phyloP scores from a whole-genome alignment of 2,888 invertebrate genomes.

The Caenorhabditis angaria region DNA sequence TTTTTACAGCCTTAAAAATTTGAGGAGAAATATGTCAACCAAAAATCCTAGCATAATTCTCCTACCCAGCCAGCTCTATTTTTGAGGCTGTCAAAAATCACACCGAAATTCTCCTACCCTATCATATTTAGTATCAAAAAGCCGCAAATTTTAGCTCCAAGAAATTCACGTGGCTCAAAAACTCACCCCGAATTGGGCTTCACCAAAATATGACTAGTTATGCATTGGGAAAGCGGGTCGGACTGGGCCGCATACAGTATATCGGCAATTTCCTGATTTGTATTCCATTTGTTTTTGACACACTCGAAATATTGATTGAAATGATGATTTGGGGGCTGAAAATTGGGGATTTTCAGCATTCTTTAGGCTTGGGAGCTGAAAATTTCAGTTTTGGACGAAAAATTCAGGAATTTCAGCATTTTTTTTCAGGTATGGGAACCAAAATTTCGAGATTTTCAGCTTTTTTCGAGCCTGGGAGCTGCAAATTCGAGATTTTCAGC shows the following conservation, averaged over 20 bases:
- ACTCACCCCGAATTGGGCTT: constrained; percentile 25
- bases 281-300: constrained; percentile 37
- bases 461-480: too few species aligned
- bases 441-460: too few species aligned
- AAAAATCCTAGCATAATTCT: not conserved
- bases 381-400: too few species aligned
- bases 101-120: not conserved
- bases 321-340: too few species aligned
- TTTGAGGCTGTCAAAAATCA: not conserved
- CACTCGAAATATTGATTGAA: constrained; percentile 12
- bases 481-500: too few species aligned
- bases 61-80: not conserved
- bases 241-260: constrained; percentile 22
- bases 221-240: constrained; percentile 20
- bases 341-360: too few species aligned
- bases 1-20: too few species aligned
- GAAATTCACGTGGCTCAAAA: too few species aligned
- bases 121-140: not conserved
- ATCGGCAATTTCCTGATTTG: constrained; percentile 35
- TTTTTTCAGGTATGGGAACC: too few species aligned
- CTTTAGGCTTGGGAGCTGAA: too few species aligned
- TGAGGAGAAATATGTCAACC: too few species aligned
- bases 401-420: too few species aligned
- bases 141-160: not conserved
- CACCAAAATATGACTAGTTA: constrained; percentile 6